phyloP scores from a whole-genome alignment of 2,888 invertebrate genomes.

The Drosophila stalkeri region DNA sequence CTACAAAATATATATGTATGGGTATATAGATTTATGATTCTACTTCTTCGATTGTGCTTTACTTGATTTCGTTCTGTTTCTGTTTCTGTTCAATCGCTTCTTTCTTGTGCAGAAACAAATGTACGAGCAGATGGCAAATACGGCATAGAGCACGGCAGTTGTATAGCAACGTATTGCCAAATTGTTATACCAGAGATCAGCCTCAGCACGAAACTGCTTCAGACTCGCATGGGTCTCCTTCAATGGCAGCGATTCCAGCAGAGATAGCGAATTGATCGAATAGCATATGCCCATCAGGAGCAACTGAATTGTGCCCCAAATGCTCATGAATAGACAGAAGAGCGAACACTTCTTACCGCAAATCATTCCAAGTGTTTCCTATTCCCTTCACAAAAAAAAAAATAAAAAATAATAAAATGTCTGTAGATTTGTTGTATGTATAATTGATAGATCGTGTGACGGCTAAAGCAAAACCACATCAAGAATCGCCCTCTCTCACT shows the following conservation, averaged over 20 bases:
- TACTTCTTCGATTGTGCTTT: not conserved
- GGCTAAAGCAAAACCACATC: slow-evolving; percentile 24
- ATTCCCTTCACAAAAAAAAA: not conserved
- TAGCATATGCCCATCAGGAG: slow-evolving; percentile 50
- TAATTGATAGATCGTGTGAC: slow-evolving; percentile 22
- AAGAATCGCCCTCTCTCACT: not conserved
- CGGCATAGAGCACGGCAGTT: slow-evolving; percentile 33
- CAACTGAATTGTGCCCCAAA: slow-evolving; percentile 61
- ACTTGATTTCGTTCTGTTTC: not conserved
- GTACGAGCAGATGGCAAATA: slow-evolving; percentile 18
- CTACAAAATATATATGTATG: slow-evolving; percentile 22
- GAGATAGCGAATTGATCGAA: slow-evolving; percentile 21
- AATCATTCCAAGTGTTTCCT: slow-evolving; percentile 9
- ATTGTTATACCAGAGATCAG: slow-evolving; percentile 20
- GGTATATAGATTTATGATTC: not conserved
- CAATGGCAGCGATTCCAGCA: slow-evolving; percentile 33
- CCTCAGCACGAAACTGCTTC: slow-evolving; percentile 20
- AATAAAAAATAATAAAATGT: not conserved
- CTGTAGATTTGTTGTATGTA: not conserved
- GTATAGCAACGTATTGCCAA: slow-evolving; percentile 49
- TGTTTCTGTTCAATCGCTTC: not conserved
- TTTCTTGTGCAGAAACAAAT: slow-evolving; percentile 11
- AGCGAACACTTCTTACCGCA: slow-evolving; percentile 43
- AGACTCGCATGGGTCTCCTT: not conserved
- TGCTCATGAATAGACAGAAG: slow-evolving; percentile 54